phyloP scores from a whole-genome alignment of 2,888 invertebrate species.

The Rapana venosa region DNA sequence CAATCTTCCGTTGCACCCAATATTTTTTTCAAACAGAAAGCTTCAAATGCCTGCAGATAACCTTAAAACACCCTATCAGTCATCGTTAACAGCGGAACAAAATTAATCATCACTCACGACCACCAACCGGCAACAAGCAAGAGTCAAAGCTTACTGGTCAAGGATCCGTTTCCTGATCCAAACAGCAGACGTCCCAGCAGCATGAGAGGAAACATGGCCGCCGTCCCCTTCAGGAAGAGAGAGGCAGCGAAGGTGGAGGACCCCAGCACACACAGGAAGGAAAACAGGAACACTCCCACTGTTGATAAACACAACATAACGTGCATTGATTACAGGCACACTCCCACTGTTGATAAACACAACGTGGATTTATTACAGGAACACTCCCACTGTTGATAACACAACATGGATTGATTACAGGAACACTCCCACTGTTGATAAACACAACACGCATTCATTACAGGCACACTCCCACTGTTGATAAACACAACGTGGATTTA shows the following conservation, averaged over 20 bases:
- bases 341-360: slow-evolving; percentile 52
- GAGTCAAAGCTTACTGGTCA: slow-evolving; percentile 75
- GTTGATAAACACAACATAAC: slow-evolving; percentile 52
- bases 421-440: slow-evolving; percentile 78
- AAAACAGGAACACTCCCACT: slow-evolving; percentile 78
- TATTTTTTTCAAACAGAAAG: too few species aligned
- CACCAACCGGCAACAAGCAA: background rate
- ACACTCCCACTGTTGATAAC: slow-evolving; percentile 39
- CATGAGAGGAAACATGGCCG: slow-evolving; percentile 77
- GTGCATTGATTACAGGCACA: background rate
- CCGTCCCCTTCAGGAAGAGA: slow-evolving; percentile 73
- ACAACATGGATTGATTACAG: slow-evolving; percentile 55
- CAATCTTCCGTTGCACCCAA: too few species aligned
- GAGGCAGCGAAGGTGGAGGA: slow-evolving; percentile 77
- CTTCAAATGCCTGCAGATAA: too few species aligned
- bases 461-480: too few species aligned
- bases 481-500: too few species aligned
- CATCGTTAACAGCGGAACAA: too few species aligned
- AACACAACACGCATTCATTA: slow-evolving; percentile 29
- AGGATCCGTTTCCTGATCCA: slow-evolving; percentile 79
- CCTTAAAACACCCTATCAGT: too few species aligned
- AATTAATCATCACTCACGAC: background rate
- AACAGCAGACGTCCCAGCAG: slow-evolving; percentile 77
- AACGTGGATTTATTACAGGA: slow-evolving; percentile 77
- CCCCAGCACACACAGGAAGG: slow-evolving; percentile 77